Conservation (phyloP, 1,140 invertebrate species). For the Bombyx mori region ASM3026992v2 NC_085107.1:7047501-7048000, state of each 20-base stretch:
- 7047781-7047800: no score
- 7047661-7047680: constrained; percentile 64
- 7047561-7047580: constrained; percentile 63
- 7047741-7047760: constrained; percentile 9
- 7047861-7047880: constrained; percentile 53
- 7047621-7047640: constrained; percentile 44
- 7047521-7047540: constrained; percentile 53
- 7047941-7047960: constrained; percentile 68
- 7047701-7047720: constrained; percentile 53
- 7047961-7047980: constrained; percentile 59
- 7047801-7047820: no score
- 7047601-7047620: constrained; percentile 59
- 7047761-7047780: no score
- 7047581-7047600: constrained; percentile 67
- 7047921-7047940: constrained; percentile 61
- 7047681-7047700: constrained; percentile 52
- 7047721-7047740: constrained; percentile 56
- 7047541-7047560: constrained; percentile 63
- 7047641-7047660: constrained; percentile 66
- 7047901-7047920: constrained; percentile 64
- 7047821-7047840: not conserved
- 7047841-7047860: constrained; percentile 40
- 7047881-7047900: constrained; percentile 44
- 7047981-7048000: constrained; percentile 64
- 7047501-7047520: constrained; percentile 43